Evolutionary conservation across 2,888 invertebrate genomes (phyloP).

Genomic region (Labia minor): DNA sequence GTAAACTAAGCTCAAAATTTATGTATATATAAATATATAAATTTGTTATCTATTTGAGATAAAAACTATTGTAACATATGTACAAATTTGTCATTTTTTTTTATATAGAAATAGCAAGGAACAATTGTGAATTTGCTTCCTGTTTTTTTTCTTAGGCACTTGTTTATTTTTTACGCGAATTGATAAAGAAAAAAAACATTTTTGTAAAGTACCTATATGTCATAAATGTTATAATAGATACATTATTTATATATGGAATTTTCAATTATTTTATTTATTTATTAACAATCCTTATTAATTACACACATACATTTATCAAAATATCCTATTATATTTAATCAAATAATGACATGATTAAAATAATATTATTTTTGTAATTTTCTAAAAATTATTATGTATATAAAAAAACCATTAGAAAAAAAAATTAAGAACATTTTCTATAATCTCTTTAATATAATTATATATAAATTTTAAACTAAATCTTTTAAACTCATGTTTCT

Average conservation of each 20-base stretch:
- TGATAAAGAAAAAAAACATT: background rate
- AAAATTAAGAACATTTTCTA: no score
- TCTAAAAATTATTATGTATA: no score
- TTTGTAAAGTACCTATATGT: background rate
- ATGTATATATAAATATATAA: background rate
- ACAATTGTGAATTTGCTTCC: background rate
- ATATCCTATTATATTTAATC: no score
- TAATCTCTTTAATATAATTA: no score
- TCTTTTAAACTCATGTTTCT: no score
- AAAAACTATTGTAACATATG: background rate
- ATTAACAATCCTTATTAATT: no score
- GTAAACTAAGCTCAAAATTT: background rate
- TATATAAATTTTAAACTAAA: no score
- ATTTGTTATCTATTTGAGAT: background rate
- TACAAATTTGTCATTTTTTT: constrained; percentile 7
- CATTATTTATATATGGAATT: constrained; percentile 3
- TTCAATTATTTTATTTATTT: background rate
- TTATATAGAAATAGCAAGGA: background rate
- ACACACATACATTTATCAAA: no score
- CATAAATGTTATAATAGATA: constrained; percentile 1
- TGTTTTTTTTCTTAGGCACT: background rate
- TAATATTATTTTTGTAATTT: no score
- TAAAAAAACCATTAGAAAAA: no score
- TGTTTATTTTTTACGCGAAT: constrained; percentile 8
- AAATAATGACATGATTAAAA: no score